Evolutionary conservation across 2,113 vertebrate genomes (phyloP), one percentile per base, ranked within the genome.

Genomic region (Leptocoma aspasia): DNA sequence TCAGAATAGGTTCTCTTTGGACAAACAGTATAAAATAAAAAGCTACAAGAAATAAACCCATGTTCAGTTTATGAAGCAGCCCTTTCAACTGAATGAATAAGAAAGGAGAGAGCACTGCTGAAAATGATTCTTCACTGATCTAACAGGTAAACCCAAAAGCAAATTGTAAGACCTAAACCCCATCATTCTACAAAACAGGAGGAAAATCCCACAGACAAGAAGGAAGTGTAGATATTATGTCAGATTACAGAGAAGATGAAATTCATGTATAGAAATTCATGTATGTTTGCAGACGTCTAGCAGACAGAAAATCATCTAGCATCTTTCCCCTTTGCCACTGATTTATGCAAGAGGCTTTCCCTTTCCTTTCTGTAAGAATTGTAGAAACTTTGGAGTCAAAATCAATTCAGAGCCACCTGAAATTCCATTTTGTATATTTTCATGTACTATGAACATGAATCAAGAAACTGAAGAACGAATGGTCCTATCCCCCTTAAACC

Each of bases 11-110:
- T 33, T 82, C 45, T 37, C 60, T 78, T 81, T 50, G 45, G 44
- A 93, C 23, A 76, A 90, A 78, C 14, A 65, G 20, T 15, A 39
- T 27, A 79, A 95, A 96, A 87, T 73, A 63, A 91, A 97, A 96
- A 75, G 64, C 60, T 65, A 86, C 63, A 90, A 80, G 86, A 83
- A 92, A 89, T 57, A 80, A 92, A 87, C 33, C 37, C 16, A 33
- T 68, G 75, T 66, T 86, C 53, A 76, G 23, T 35, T 49, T 82
- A 50, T 31, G 42, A 83, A 77, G 41, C 27, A 54, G 63, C 17
- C 19, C 26, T 33, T 90, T 79, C 65, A 84, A 42, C 21, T 39
- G 21, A 89, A 52, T 8, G 3, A 91, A 7, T 18, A 91, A 44
- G 20, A 45, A 76, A 45, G 14, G 24, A 68, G 23, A 42, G 35